These are phyloP conservation scores for Monomorium pharaonis DNA, from an alignment of 1,140 invertebrate genomes.

Conservation along the genomic window DNA sequence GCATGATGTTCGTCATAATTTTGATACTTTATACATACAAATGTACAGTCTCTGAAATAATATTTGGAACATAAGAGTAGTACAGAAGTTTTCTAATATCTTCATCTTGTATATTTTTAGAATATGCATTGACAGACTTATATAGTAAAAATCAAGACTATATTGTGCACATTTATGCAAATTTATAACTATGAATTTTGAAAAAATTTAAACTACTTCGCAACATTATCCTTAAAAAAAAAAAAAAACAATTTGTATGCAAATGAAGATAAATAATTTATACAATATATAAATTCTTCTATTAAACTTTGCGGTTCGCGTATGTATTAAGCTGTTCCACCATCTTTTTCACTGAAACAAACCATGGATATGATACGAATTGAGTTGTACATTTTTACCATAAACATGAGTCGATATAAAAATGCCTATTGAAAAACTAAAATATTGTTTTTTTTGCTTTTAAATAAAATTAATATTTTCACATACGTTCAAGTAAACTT, in stretches of 20 bases:
- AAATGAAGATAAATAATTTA: not conserved
- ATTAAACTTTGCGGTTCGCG: not conserved
- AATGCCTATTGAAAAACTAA: too few species aligned
- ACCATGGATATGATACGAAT: too few species aligned
- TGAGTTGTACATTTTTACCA: too few species aligned
- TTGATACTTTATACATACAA: not conserved
- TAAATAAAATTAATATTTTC: too few species aligned
- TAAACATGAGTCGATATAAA: too few species aligned
- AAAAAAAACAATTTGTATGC: not conserved
- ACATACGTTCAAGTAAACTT: too few species aligned
- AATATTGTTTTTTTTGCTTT: too few species aligned
- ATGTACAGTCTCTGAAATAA: not conserved
- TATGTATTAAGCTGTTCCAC: too few species aligned
- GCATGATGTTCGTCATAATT: not conserved
- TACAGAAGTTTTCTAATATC: not conserved
- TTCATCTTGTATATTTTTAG: not conserved
- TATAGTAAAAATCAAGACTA: conserved; percentile 4
- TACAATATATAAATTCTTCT: not conserved
- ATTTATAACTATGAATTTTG: not conserved
- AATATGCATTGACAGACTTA: not conserved
- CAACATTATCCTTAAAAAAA: not conserved
- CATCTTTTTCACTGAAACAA: too few species aligned
- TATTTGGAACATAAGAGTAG: not conserved
- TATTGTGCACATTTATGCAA: not conserved
- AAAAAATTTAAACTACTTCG: not conserved